Conservation (phyloP, 2,888 invertebrate genomes). For the Drosophila affinis region DNA sequence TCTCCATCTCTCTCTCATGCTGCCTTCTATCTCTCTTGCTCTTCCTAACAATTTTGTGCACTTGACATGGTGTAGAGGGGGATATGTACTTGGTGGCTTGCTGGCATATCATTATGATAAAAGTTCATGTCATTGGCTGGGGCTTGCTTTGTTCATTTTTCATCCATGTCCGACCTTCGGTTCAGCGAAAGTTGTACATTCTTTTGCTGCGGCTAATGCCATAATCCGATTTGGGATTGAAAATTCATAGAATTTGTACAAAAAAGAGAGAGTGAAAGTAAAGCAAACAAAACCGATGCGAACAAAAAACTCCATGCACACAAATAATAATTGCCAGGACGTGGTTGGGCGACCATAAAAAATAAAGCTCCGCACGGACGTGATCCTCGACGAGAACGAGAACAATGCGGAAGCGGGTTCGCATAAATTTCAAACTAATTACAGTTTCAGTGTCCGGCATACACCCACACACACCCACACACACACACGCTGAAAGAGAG, state of each 20-base stretch:
- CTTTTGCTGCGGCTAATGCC: slow-evolving; percentile 47
- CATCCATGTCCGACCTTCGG: slow-evolving; percentile 26
- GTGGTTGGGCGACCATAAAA: slow-evolving; percentile 38
- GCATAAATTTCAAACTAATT: slow-evolving; percentile 77
- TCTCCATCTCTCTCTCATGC: too few relatives aligned
- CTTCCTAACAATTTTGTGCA: slow-evolving; percentile 4
- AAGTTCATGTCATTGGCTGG: slow-evolving; percentile 20
- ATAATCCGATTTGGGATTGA: slow-evolving; percentile 71
- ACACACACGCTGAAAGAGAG: not conserved
- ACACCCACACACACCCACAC: slow-evolving; percentile 18
- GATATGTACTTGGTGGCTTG: slow-evolving; percentile 19
- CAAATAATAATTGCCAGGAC: slow-evolving; percentile 60
- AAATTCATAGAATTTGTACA: slow-evolving; percentile 64
- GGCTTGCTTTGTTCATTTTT: slow-evolving; percentile 3
- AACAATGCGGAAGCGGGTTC: slow-evolving; percentile 57
- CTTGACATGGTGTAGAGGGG: slow-evolving; percentile 34
- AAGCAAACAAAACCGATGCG: not conserved
- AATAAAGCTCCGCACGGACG: slow-evolving; percentile 45
- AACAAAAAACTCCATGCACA: slow-evolving; percentile 12
- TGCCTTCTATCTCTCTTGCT: not conserved
- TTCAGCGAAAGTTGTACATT: slow-evolving; percentile 41
- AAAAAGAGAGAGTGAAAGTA: slow-evolving; percentile 16
- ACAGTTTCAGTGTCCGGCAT: slow-evolving; percentile 72
- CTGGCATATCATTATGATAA: slow-evolving; percentile 47
- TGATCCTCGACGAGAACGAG: slow-evolving; percentile 55